Evolutionary conservation across 1,140 invertebrate species (phyloP).

Genomic region (Heliconius congener): DNA sequence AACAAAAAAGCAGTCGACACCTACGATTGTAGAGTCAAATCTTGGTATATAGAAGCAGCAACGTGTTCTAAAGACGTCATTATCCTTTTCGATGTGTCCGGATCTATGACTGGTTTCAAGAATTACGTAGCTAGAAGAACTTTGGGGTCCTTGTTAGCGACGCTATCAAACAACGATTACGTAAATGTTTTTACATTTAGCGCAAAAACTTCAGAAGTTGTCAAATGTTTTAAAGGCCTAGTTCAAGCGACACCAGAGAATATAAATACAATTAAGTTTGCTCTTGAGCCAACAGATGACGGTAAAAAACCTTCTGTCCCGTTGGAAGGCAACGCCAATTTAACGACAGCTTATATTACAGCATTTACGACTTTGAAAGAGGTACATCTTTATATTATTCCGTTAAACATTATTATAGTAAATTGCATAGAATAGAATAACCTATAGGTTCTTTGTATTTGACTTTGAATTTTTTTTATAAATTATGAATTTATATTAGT

Average conservation of each 20-base stretch:
- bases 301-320: conserved; percentile 64
- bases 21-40: conserved; percentile 92
- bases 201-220: conserved; percentile 84
- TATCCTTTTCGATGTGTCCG: conserved; percentile 96
- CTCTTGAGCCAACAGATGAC: conserved; percentile 86
- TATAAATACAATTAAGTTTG: conserved; percentile 88
- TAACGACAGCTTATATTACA: conserved; percentile 90
- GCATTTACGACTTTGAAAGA: conserved; percentile 93
- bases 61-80: conserved; percentile 98
- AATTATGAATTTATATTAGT: neutral
- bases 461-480: no score
- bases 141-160: conserved; percentile 93
- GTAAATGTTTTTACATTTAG: conserved; percentile 94
- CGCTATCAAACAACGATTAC: conserved; percentile 98
- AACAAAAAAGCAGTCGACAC: conserved; percentile 66
- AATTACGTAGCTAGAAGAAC: conserved; percentile 86
- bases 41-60: conserved; percentile 98
- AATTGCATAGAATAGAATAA: neutral
- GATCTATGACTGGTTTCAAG: conserved; percentile 97
- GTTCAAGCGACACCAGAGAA: conserved; percentile 97
- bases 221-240: conserved; percentile 91
- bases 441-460: neutral
- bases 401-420: neutral
- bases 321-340: conserved; percentile 90
- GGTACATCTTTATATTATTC: conserved; percentile 68